These are phyloP conservation scores for Eulemur coronatus DNA, from an alignment of 2,797 vertebrate genomes.

Conservation along the genomic window DNA sequence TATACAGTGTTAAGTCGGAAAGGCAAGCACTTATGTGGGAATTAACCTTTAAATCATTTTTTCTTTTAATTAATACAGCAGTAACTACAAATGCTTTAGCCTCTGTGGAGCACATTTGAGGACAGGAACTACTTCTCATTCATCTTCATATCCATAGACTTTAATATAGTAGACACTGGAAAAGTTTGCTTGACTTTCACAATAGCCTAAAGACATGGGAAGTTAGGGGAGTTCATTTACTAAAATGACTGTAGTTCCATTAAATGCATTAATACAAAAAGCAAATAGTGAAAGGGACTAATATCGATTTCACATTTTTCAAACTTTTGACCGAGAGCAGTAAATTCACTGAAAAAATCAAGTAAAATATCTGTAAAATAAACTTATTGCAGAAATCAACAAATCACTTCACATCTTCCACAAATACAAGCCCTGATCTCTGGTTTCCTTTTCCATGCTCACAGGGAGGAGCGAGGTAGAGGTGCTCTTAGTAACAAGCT, in stretches of 20 bases:
- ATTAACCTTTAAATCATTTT: background rate
- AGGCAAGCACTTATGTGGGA: background rate
- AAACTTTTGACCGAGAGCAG: background rate
- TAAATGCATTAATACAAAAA: background rate
- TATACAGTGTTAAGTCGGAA: background rate
- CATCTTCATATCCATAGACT: background rate
- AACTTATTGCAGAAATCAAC: background rate
- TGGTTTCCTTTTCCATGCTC: background rate
- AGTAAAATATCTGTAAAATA: background rate
- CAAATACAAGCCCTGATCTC: background rate
- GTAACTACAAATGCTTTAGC: background rate
- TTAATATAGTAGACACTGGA: background rate
- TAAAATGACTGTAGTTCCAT: background rate
- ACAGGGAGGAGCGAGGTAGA: background rate
- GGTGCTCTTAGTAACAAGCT: background rate
- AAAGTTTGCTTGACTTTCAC: conserved; percentile 23
- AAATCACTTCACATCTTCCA: background rate
- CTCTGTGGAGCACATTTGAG: background rate
- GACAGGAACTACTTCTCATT: background rate
- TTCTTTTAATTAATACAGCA: background rate
- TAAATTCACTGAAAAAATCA: background rate
- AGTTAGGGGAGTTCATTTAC: background rate
- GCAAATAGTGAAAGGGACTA: background rate
- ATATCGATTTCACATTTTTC: background rate
- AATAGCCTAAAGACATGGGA: background rate